Conservation (phyloP, 2,113 vertebrate genomes). For the Colaptes auratus region DNA sequence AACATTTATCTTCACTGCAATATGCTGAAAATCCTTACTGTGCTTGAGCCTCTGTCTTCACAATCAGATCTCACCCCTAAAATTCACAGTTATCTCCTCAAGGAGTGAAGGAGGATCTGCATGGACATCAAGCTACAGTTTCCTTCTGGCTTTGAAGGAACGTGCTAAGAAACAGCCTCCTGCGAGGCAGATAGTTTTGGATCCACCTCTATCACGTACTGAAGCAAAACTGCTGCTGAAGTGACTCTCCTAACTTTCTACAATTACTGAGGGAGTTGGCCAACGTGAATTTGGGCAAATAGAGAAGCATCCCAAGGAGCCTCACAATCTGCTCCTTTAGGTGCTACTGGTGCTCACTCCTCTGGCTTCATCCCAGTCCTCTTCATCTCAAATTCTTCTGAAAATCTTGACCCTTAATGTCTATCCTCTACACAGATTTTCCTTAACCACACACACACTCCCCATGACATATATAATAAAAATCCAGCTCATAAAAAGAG, state of each 20-base stretch:
- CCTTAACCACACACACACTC: background rate
- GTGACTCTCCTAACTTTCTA: background rate
- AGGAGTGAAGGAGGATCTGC: background rate
- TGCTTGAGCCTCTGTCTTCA: background rate
- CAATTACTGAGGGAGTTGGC: background rate
- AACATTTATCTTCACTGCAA: background rate
- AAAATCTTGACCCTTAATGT: background rate
- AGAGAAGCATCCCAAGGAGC: background rate
- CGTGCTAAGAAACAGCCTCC: background rate
- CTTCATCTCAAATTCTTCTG: background rate
- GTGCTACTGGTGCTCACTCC: background rate
- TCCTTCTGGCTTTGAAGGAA: background rate
- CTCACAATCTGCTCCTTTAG: background rate
- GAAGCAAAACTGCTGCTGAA: background rate
- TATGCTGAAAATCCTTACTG: background rate
- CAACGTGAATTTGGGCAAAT: background rate
- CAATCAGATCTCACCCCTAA: background rate
- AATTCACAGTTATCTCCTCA: background rate
- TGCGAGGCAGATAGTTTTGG: accelerated
- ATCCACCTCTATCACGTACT: background rate
- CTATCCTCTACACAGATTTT: background rate
- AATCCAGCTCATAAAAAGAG: constrained; percentile 54
- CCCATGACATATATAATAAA: background rate
- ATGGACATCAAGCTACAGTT: background rate
- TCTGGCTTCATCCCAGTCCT: background rate